Conservation (phyloP, 2,797 vertebrate species). For the Betta splendens region DNA sequence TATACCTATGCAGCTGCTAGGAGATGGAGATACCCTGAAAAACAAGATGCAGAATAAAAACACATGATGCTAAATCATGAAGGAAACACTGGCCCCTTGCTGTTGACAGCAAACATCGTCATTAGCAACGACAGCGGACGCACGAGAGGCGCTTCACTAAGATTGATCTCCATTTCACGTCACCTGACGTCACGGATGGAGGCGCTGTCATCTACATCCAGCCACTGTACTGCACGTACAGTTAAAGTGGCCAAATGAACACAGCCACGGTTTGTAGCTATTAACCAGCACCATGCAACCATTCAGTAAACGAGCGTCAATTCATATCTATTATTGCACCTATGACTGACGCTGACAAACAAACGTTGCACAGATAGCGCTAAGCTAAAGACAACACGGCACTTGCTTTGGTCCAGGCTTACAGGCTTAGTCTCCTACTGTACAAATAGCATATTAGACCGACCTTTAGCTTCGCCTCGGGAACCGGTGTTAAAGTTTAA, state of each 20-base stretch:
- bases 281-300: not conserved
- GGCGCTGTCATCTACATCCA: slow-evolving; percentile 12
- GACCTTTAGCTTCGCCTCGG: slow-evolving; percentile 66
- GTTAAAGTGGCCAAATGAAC: not conserved
- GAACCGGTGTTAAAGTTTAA: too few relatives aligned
- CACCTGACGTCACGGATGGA: slow-evolving; percentile 14
- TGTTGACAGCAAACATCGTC: too few relatives aligned
- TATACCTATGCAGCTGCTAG: too few relatives aligned
- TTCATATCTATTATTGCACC: not conserved
- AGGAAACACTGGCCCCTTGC: too few relatives aligned
- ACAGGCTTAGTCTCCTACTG: slow-evolving; percentile 54
- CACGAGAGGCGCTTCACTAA: not conserved
- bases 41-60: too few relatives aligned
- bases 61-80: too few relatives aligned
- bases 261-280: too few relatives aligned
- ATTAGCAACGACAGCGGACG: too few relatives aligned
- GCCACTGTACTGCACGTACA: too few relatives aligned
- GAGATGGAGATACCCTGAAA: too few relatives aligned
- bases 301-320: not conserved
- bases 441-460: slow-evolving; percentile 48
- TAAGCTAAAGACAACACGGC: slow-evolving; percentile 1
- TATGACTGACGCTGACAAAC: not conserved
- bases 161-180: slow-evolving; percentile 15
- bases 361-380: slow-evolving; percentile 8
- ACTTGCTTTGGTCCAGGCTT: slow-evolving; percentile 46